Conservation (phyloP, 53 echinoderm and acorn worm genomes). For the Holothuria scabra region DNA sequence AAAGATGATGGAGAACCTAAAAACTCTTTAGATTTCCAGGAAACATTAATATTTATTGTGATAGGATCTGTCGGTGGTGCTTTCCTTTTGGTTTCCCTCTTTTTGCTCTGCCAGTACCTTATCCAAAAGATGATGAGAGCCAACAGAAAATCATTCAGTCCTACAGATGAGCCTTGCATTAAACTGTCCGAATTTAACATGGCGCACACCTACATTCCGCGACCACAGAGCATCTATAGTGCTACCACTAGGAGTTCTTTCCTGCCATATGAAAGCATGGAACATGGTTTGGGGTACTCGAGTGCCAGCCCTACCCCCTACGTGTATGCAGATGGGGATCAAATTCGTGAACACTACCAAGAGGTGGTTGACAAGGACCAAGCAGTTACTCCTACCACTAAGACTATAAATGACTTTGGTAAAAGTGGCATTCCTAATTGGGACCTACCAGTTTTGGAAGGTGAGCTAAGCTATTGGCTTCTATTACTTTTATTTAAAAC, state of each 20-base stretch:
- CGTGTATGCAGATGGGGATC: slow-evolving; percentile 67
- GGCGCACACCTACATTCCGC: slow-evolving; percentile 92
- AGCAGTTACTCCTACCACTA: slow-evolving; percentile 39
- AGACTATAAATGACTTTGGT: slow-evolving; percentile 67
- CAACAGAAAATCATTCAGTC: slow-evolving; percentile 65
- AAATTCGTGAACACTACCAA: slow-evolving; percentile 69
- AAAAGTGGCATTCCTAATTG: slow-evolving; percentile 79
- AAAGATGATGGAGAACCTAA: neutral
- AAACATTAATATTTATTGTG: slow-evolving; percentile 76
- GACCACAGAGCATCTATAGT: slow-evolving; percentile 92
- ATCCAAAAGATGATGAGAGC: slow-evolving; percentile 55
- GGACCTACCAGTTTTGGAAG: slow-evolving; percentile 86
- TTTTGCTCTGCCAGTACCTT: slow-evolving; percentile 73
- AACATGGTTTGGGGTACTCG: slow-evolving; percentile 34
- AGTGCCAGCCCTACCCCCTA: slow-evolving; percentile 53
- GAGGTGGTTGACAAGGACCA: slow-evolving; percentile 69
- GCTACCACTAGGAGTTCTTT: slow-evolving; percentile 63
- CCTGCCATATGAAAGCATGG: slow-evolving; percentile 56
- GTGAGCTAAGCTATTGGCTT: slow-evolving; percentile 35
- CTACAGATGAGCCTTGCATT: slow-evolving; percentile 76
- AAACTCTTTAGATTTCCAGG: slow-evolving; percentile 33
- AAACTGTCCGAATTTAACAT: slow-evolving; percentile 95
- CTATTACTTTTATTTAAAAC: too few relatives aligned
- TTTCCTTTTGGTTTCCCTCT: slow-evolving; percentile 63
- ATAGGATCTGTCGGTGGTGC: slow-evolving; percentile 73